These are phyloP conservation scores for Phaonia tiefii DNA, from an alignment of 2,888 invertebrate species.

Conservation along the genomic window DNA sequence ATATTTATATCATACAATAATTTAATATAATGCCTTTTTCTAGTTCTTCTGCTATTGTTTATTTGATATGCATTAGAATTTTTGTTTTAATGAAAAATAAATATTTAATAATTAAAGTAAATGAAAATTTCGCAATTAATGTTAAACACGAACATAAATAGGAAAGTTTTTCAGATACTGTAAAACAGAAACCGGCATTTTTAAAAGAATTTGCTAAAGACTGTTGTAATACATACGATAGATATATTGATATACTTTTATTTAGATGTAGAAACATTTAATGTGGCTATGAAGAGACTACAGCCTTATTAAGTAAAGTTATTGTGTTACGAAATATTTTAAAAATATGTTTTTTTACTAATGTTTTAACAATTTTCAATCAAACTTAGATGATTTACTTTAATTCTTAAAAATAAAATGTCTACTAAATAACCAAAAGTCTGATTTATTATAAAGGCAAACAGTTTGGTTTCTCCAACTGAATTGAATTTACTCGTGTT, in stretches of 20 bases:
- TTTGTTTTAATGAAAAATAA: no score
- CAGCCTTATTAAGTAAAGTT: conserved; percentile 38
- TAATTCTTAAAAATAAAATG: conserved; percentile 17
- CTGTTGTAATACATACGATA: conserved; percentile 14
- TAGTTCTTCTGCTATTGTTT: no score
- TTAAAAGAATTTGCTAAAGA: conserved; percentile 10
- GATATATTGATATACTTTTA: not conserved
- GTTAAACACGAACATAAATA: no score
- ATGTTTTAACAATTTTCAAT: no score
- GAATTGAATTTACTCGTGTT: no score
- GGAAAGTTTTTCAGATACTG: no score
- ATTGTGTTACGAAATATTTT: not conserved
- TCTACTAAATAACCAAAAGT: not conserved
- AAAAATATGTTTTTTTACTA: conserved; percentile 8
- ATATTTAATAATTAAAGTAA: no score
- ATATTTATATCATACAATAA: not conserved
- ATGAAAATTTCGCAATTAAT: no score
- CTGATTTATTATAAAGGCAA: not conserved
- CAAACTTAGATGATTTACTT: conserved; percentile 10
- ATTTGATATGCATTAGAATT: not conserved
- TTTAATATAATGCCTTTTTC: not conserved
- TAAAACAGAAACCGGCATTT: no score
- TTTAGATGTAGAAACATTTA: conserved; percentile 11
- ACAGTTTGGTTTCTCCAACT: no score
- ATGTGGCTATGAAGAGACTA: conserved; percentile 14